Evolutionary conservation across 2,888 invertebrate species (phyloP).

Genomic region (Clivina fossor): DNA sequence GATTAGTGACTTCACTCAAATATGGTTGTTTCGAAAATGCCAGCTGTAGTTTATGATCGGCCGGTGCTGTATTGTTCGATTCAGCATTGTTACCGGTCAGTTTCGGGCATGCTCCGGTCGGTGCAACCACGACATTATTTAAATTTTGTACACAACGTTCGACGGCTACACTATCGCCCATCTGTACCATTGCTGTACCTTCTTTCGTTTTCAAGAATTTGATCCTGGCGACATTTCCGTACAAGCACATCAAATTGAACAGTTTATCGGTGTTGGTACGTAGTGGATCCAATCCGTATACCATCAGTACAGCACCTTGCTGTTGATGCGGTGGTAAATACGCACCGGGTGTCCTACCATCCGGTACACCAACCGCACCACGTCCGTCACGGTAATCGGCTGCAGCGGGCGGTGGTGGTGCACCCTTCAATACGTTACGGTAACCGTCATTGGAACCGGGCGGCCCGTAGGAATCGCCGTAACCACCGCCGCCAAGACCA

Average conservation of each 20-base stretch:
- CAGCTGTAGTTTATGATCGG: slow-evolving; percentile 66
- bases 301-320: slow-evolving; percentile 95
- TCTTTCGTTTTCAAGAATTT: slow-evolving; percentile 98
- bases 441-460: slow-evolving; percentile 57
- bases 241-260: slow-evolving; percentile 98
- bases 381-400: slow-evolving; percentile 52
- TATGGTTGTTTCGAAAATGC: slow-evolving; percentile 90
- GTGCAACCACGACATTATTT: slow-evolving; percentile 86
- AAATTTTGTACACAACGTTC: slow-evolving; percentile 94
- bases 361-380: slow-evolving; percentile 43
- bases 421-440: slow-evolving; percentile 52
- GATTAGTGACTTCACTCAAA: slow-evolving; percentile 94
- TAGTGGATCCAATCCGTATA: slow-evolving; percentile 92
- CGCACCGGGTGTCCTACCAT: slow-evolving; percentile 43
- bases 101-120: slow-evolving; percentile 59
- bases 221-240: slow-evolving; percentile 95
- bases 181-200: slow-evolving; percentile 98
- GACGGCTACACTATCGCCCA: slow-evolving; percentile 94
- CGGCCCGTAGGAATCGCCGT: slow-evolving; percentile 50
- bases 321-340: slow-evolving; percentile 53
- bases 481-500: slow-evolving; percentile 50
- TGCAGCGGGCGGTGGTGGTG: slow-evolving; percentile 58
- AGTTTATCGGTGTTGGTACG: slow-evolving; percentile 94
- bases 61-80: slow-evolving; percentile 37
- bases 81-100: slow-evolving; percentile 34